Evolutionary conservation across 2,113 vertebrate species (phyloP), one percentile per base, ranked within the genome.

Genomic region (Mormyrus lacerda): DNA sequence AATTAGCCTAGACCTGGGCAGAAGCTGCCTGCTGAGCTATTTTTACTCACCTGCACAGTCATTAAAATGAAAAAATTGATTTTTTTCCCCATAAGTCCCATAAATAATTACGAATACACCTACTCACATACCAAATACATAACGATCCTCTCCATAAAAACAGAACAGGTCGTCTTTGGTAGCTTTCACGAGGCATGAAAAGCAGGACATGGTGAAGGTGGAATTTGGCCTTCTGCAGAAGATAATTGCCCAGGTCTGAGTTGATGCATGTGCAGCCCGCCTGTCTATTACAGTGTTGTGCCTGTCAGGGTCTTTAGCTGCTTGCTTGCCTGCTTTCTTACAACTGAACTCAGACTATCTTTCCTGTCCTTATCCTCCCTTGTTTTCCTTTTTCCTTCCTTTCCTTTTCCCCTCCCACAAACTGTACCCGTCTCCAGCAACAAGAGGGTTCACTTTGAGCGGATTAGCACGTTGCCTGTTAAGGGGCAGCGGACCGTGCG

Each of bases 371-470:
- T 86, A 82, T 87, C 55, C 17, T 84, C 89, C 91, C 31, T 50
- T 88, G 89, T 73, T 91, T 76, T 61, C 89, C 31, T 89, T 58
- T 85, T 73, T 35, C 89, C 88, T 79, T 88, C 51, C 87, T 76
- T 82, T 61, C 90, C 93, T 88, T 0, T 55, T 82, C 15, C 85
- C 10, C 87, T 73, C 48, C 0, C 89, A 89, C 87, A 84, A 88
- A 61, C 24, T 61, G 45, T 65, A 24, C 31, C 15, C 82, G 91
- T 90, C 91, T 93, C 91, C 87, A 94, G 95, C 94, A 97, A 95
- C 94, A 98, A 97, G 92, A 96, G 96, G 94, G 98, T 99, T 61
- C 97, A 90, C 90, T 99, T 98, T 95, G 96, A 97, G 91, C 96
- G 95, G 90, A 96, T 97, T 95, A 98, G 97, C 94, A 98, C 98